A percentile compares a stretch with the other conserved stretches of the same genome.
Conservation (phyloP, 2,113 vertebrate genomes). For the Lichenostomus cassidix region DNA sequence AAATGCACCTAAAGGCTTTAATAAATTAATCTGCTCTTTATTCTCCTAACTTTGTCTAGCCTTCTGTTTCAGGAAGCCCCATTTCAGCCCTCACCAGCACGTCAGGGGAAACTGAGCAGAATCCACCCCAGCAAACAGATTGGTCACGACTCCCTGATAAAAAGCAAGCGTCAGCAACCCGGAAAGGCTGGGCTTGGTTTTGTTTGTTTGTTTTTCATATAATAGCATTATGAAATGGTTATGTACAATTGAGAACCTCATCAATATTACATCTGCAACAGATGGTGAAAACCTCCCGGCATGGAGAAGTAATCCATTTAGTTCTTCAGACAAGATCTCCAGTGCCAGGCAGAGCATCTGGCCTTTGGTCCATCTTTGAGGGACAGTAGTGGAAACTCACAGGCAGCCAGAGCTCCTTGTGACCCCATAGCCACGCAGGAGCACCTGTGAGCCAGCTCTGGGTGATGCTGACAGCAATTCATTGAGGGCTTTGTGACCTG, state of each 20-base stretch:
- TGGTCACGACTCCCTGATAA: not conserved
- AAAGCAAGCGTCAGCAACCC: not conserved
- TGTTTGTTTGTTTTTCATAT: not conserved
- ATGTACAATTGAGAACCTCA: not conserved
- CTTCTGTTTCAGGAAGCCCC: too few relatives aligned
- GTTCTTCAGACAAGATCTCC: not conserved
- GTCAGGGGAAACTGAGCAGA: not conserved
- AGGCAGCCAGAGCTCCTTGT: not conserved
- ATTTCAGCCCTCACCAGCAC: too few relatives aligned
- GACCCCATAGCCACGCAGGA: rapidly evolving
- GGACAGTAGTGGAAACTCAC: not conserved
- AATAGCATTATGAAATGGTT: not conserved
- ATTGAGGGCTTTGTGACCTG: not conserved
- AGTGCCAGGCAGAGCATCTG: not conserved
- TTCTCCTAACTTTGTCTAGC: too few relatives aligned
- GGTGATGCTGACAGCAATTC: not conserved
- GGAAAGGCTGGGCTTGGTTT: not conserved
- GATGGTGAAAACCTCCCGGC: not conserved
- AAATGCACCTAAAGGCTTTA: too few relatives aligned
- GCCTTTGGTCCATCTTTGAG: not conserved
- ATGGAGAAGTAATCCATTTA: not conserved
- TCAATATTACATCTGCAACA: not conserved
- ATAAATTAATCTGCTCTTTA: too few relatives aligned
- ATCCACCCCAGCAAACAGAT: not conserved
- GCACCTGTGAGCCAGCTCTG: not conserved